Evolutionary conservation across 2,888 invertebrate species (phyloP), one percentile per base, ranked within the genome.

Genomic region (Rhagonycha fulva): DNA sequence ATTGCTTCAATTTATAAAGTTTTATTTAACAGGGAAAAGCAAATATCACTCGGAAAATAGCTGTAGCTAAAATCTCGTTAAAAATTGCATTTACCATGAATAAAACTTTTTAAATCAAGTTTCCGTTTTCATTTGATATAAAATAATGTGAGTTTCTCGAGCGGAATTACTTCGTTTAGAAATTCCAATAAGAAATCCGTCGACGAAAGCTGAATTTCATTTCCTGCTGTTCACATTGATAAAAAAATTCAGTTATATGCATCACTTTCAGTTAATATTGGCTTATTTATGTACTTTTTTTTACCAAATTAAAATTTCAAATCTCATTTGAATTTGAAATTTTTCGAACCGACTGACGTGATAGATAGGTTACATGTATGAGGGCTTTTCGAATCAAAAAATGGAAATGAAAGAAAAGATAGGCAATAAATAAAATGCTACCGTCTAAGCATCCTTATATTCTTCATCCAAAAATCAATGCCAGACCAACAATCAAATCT

Each of bases 121-220:
- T 82, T 82, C 82, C 79, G 79, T 80, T 81, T 81, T 81, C 82
- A 80, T 82, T 80, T 80, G 82, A 79, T 81, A 82, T 82, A 82
- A 84, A 83, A 83, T 84, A 84, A 84, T 83, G 83, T 82, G 83
- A 83, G 81, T 83, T 83, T 82, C 82, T 83, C 82, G 81, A 79
- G 81, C 82, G 82, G 83, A 83, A 84, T 83, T 83, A 82, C 83
- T 82, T 82, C 83, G 83, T 83, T 83, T 84, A 84, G 83, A 83
- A 84, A 84, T 84, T 84, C 84, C 83, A 83, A 83, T 83, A 84
- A 82, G 80, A 81, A 81, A 81, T 81, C 80, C 81, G 78, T 77
- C 80, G 80, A 78, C 76, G 77, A 79, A 76, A 68, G 67, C 77
- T 72, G 79, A 80, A 80, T 81, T 81, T 80, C 80, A 80, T 81